Evolutionary conservation across 2,888 invertebrate species (phyloP), one percentile per base, ranked within the genome.

Genomic region (Pelosia muscerda): DNA sequence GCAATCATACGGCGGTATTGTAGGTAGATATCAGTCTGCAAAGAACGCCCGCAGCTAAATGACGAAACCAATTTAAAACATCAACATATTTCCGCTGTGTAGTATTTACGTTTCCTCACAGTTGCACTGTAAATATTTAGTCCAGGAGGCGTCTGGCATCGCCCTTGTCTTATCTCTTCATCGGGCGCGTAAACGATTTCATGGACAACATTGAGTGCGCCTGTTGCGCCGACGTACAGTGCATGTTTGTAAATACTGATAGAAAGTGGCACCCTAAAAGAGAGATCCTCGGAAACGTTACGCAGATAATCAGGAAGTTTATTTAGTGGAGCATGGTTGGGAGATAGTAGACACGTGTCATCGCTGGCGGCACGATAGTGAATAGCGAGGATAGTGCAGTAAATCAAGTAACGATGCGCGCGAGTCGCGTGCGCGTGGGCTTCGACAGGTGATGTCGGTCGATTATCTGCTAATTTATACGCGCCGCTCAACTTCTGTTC

Each of bases 41-140:
- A 65, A 71, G 77, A 76, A 81, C 77, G 86, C 88, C 84, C 75
- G 85, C 71, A 88, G 91, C 88, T 72, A 82, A 86, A 92, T 92
- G 91, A 92, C 90, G 90, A 90, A 90, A 90, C 91, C 91, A 93
- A 94, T 94, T 91, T 93, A 90, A 89, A 90, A 81, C 86, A 90
- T 89, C 90, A 92, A 92, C 89, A 90, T 91, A 89, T 88, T 83
- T 56, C 89, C 88, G 92, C 91, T 91, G 84, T 83, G 77, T 84
- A 88, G 90, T 94, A 93, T 94, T 94, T 94, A 93, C 91, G 91
- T 93, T 92, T 92, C 91, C 93, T 86, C 84, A 86, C 88, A 91
- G 89, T 90, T 86, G 81, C 89, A 91, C 86, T 91, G 94, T 94
- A 94, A 94, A 94, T 92, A 94, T 94, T 94, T 93, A 91, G 91